Conservation (phyloP, 1,140 invertebrate genomes). For the Macrobrachium nipponense region DNA sequence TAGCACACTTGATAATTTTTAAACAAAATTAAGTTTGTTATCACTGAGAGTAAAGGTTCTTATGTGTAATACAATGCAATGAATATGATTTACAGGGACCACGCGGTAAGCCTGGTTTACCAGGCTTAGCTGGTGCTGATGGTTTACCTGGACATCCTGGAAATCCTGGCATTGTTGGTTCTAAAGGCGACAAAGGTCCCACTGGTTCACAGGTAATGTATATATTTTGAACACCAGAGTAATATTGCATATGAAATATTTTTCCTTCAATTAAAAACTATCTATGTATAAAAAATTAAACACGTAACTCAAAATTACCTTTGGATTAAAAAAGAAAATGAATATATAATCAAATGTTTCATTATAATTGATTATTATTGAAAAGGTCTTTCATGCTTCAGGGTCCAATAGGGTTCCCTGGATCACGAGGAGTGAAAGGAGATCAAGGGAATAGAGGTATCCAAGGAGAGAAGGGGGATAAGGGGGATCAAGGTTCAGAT, state of each 20-base stretch:
- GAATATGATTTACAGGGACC: conserved; percentile 72
- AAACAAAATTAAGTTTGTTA: too few relatives aligned
- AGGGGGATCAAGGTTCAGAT: conserved; percentile 77
- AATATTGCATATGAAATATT: not conserved
- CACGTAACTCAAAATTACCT: too few relatives aligned
- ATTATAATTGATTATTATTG: not conserved
- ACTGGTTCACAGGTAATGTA: conserved; percentile 73
- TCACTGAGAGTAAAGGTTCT: not conserved
- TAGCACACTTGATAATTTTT: too few relatives aligned
- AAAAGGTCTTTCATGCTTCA: conserved; percentile 36
- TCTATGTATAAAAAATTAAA: too few relatives aligned
- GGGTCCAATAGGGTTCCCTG: conserved; percentile 82
- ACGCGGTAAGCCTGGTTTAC: conserved; percentile 79
- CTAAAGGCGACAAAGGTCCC: conserved; percentile 77
- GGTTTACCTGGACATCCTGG: conserved; percentile 80
- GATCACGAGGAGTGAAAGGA: conserved; percentile 79
- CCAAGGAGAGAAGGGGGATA: conserved; percentile 77
- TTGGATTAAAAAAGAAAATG: too few relatives aligned
- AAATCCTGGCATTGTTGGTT: conserved; percentile 76
- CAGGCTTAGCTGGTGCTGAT: conserved; percentile 80
- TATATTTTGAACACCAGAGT: too few relatives aligned
- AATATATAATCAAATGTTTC: not conserved
- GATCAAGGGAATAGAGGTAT: conserved; percentile 80
- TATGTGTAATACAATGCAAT: not conserved
- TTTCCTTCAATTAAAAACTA: not conserved